Evolutionary conservation across 2,888 invertebrate species (phyloP).

Genomic region (Plemyria rubiginata): DNA sequence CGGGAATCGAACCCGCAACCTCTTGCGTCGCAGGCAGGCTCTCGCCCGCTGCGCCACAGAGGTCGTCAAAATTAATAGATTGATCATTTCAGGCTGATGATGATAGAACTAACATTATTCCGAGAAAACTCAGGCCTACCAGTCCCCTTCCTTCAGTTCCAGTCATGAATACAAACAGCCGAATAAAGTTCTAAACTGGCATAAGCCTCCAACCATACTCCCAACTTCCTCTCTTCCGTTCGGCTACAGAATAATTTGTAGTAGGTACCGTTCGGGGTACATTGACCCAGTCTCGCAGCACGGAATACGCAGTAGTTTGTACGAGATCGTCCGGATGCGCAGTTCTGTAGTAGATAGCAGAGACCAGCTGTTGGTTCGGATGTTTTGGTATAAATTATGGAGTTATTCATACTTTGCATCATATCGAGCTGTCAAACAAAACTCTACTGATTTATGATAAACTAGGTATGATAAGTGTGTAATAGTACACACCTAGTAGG

Average conservation of each 20-base stretch:
- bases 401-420: constrained; percentile 5
- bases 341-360: constrained; percentile 12
- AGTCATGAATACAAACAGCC: constrained; percentile 37
- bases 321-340: constrained; percentile 23
- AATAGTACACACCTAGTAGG: no score
- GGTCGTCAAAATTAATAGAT: no score
- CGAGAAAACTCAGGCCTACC: not conserved
- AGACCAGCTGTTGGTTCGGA: constrained; percentile 26
- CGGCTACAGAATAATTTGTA: constrained; percentile 18
- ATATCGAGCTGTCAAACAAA: not conserved
- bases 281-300: constrained; percentile 33
- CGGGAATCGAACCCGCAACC: no score
- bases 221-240: constrained; percentile 42
- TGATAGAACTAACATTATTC: not conserved
- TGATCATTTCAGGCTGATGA: not conserved
- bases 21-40: no score
- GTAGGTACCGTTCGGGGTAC: constrained; percentile 27
- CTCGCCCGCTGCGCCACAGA: no score
- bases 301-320: constrained; percentile 14
- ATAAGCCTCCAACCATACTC: constrained; percentile 32
- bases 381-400: constrained; percentile 14
- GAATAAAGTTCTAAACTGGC: constrained; percentile 34
- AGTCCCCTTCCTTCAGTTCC: not conserved
- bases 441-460: no score
- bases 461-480: no score